A percentile compares a stretch with the other conserved stretches of the same genome.
These are phyloP conservation scores for Plectrocnemia conspersa DNA, from an alignment of 1,140 invertebrate species.

Conservation along the genomic window DNA sequence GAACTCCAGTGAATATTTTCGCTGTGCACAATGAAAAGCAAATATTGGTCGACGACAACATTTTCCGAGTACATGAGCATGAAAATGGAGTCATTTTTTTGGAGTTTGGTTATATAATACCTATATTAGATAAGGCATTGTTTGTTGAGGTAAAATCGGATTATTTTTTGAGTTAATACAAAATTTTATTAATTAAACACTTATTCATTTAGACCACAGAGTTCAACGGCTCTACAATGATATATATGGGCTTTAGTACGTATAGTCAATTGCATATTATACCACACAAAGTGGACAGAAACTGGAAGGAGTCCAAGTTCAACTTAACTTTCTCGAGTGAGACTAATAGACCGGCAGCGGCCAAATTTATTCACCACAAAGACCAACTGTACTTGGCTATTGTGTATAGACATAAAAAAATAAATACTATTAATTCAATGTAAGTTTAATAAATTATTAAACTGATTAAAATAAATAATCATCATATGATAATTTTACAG, in stretches of 20 bases:
- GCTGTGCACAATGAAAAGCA: slow-evolving; percentile 19
- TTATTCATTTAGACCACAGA: slow-evolving; percentile 9
- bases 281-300: not conserved
- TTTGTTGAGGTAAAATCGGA: slow-evolving; percentile 18
- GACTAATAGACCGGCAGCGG: slow-evolving; percentile 13
- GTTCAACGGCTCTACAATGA: not conserved
- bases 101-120: slow-evolving; percentile 24
- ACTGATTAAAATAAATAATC: not conserved
- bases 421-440: slow-evolving; percentile 22
- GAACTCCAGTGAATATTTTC: slow-evolving; percentile 1
- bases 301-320: slow-evolving; percentile 10
- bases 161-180: not conserved
- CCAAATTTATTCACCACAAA: slow-evolving; percentile 20
- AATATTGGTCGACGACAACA: slow-evolving; percentile 27
- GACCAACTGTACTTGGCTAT: slow-evolving; percentile 23
- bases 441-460: slow-evolving; percentile 11
- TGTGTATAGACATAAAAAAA: slow-evolving; percentile 20
- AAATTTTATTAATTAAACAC: too few species aligned
- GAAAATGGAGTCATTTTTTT: slow-evolving; percentile 23
- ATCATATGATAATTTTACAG: slow-evolving; percentile 30
- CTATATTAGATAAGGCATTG: slow-evolving; percentile 11
- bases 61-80: slow-evolving; percentile 26
- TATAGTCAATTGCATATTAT: slow-evolving; percentile 6
- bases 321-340: slow-evolving; percentile 21
- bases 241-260: slow-evolving; percentile 7